A percentile compares a stretch with the other conserved stretches of the same genome.
Conservation (phyloP, 2,888 invertebrate genomes). For the Meteorus colon region DNA sequence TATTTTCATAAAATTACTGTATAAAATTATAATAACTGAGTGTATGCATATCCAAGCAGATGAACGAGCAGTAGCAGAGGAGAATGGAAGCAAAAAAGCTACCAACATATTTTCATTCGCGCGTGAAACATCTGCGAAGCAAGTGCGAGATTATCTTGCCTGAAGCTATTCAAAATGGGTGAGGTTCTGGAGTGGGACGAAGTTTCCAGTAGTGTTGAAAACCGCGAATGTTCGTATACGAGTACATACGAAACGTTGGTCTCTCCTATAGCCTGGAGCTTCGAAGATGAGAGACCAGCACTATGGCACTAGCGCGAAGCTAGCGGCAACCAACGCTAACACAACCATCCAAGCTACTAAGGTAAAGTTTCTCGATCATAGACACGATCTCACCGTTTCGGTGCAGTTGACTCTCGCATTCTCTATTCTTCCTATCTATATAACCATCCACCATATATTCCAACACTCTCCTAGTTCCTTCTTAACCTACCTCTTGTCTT, state of each 20-base stretch:
- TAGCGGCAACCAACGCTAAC: conserved; percentile 30
- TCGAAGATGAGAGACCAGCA: conserved; percentile 37
- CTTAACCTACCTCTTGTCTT: not conserved
- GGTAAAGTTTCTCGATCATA: conserved; percentile 44
- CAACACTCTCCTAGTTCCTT: not conserved
- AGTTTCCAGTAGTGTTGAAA: conserved; percentile 58
- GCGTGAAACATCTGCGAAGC: conserved; percentile 39
- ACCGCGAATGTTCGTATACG: conserved; percentile 59
- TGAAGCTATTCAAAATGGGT: conserved; percentile 4
- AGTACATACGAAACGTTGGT: conserved; percentile 33
- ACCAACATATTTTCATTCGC: not conserved
- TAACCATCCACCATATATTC: conserved; percentile 4
- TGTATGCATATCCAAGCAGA: not conserved
- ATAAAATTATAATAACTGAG: not conserved
- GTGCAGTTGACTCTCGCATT: conserved; percentile 40
- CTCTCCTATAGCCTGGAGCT: conserved; percentile 32
- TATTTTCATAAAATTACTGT: not conserved
- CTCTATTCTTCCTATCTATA: conserved; percentile 8
- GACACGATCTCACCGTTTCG: conserved; percentile 36
- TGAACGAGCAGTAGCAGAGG: not conserved
- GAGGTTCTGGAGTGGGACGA: conserved; percentile 49
- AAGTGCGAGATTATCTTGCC: conserved; percentile 48
- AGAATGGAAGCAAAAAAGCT: not conserved
- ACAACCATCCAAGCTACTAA: conserved; percentile 23
- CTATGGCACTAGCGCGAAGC: conserved; percentile 4